Evolutionary conservation across 1,140 invertebrate species (phyloP).

Genomic region (Hypothenemus hampei): DNA sequence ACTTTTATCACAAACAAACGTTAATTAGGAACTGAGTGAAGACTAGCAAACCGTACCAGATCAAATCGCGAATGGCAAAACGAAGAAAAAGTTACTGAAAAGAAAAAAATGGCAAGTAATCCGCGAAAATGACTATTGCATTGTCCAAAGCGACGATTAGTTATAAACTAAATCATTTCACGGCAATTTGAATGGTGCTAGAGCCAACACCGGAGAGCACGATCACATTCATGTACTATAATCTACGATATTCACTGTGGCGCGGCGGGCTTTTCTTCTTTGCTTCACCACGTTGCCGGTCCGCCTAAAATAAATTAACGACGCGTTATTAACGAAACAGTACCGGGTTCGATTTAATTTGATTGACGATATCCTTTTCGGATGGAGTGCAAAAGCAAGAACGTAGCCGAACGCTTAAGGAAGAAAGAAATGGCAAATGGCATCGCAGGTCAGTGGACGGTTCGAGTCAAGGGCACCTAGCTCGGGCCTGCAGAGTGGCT

Average conservation of each 20-base stretch:
- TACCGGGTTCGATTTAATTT: constrained; percentile 26
- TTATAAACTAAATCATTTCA: constrained; percentile 19
- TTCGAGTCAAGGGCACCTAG: constrained; percentile 25
- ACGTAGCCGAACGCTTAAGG: constrained; percentile 21
- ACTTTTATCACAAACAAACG: constrained; percentile 17
- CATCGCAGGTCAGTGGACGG: constrained; percentile 27
- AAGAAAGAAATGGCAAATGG: constrained; percentile 29
- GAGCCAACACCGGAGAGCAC: constrained; percentile 12
- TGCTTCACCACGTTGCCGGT: constrained; percentile 12
- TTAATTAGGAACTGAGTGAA: constrained; percentile 16
- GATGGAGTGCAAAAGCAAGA: constrained; percentile 25
- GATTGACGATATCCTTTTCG: constrained; percentile 23
- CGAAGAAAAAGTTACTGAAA: constrained; percentile 6
- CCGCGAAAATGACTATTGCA: constrained; percentile 12
- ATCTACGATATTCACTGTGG: too few relatives aligned
- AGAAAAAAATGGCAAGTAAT: constrained; percentile 5
- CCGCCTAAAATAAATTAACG: constrained; percentile 20
- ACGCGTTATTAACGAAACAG: constrained; percentile 22
- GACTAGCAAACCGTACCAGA: constrained; percentile 16
- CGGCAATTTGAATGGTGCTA: constrained; percentile 6
- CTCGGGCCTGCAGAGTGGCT: constrained; percentile 12
- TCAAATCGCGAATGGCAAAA: constrained; percentile 10
- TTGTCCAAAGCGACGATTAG: constrained; percentile 12
- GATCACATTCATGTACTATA: constrained; percentile 13
- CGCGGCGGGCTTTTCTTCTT: constrained; percentile 19